phyloP scores from a whole-genome alignment of 2,797 vertebrate species.

The Mallotus villosus region DNA sequence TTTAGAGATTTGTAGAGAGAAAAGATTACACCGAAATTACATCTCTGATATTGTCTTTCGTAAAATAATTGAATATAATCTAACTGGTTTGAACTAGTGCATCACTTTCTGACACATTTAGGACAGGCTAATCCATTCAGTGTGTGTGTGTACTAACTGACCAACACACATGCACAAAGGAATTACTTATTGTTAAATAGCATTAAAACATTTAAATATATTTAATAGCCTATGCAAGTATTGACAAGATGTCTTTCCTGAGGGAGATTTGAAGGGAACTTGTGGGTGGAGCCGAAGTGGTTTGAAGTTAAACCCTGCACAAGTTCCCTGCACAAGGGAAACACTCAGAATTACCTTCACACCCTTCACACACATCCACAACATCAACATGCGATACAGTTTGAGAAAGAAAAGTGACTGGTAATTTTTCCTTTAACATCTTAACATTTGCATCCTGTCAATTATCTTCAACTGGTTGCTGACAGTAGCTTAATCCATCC shows the following conservation, averaged over 20 bases:
- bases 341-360: neutral
- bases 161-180: too few species aligned
- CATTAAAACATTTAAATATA: too few species aligned
- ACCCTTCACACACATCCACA: neutral
- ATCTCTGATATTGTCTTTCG: slow-evolving; percentile 54
- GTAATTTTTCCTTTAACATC: neutral
- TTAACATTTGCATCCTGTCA: slow-evolving; percentile 11
- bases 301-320: too few species aligned
- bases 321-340: neutral
- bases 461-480: neutral
- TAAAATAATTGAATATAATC: slow-evolving; percentile 89
- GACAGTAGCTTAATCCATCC: slow-evolving; percentile 6
- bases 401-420: neutral
- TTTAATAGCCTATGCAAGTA: too few species aligned
- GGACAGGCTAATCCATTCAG: too few species aligned
- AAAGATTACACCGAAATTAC: too few species aligned
- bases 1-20: too few species aligned
- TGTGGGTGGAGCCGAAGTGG: too few species aligned
- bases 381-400: neutral
- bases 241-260: too few species aligned
- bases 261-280: too few species aligned
- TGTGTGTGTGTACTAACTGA: too few species aligned
- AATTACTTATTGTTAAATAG: too few species aligned
- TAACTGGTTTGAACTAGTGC: slow-evolving; percentile 88
- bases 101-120: slow-evolving; percentile 58